Evolutionary conservation across 2,113 vertebrate species (phyloP).

Genomic region (Trichechus manatus): DNA sequence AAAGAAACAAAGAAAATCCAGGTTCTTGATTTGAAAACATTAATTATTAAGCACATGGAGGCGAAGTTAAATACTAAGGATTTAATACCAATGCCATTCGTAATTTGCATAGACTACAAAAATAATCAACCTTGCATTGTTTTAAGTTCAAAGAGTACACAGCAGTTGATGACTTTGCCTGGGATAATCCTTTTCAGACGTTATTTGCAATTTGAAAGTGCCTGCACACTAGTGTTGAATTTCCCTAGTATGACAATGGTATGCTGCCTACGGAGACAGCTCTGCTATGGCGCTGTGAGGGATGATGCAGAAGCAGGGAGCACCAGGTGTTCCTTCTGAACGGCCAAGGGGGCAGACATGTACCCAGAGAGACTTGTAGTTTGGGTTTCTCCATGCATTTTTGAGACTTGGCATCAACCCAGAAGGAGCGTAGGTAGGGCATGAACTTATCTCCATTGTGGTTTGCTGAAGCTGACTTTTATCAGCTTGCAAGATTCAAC

Average conservation of each 20-base stretch:
- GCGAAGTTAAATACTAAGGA: slow-evolving; percentile 4
- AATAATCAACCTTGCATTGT: slow-evolving; percentile 67
- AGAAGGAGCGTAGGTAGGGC: background rate
- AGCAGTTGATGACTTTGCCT: slow-evolving; percentile 63
- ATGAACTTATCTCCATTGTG: background rate
- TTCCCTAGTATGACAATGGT: slow-evolving; percentile 20
- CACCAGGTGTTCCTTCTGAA: background rate
- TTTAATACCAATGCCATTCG: slow-evolving; percentile 63
- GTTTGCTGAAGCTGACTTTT: slow-evolving; percentile 12
- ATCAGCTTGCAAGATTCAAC: background rate
- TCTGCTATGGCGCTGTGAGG: background rate
- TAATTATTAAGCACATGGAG: slow-evolving; percentile 16
- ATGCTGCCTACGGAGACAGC: background rate
- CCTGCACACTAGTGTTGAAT: slow-evolving; percentile 46
- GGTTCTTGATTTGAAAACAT: slow-evolving; percentile 47
- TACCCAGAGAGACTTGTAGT: background rate
- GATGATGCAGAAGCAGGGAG: background rate
- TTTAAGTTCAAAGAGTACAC: slow-evolving; percentile 76
- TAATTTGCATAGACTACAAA: slow-evolving; percentile 73
- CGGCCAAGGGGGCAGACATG: background rate
- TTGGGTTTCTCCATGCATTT: background rate
- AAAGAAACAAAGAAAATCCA: background rate
- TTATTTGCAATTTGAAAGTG: slow-evolving; percentile 58
- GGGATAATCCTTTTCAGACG: slow-evolving; percentile 70
- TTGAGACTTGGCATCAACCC: background rate